Evolutionary conservation across 2,797 vertebrate species (phyloP).

Genomic region (Alectoris magna): DNA sequence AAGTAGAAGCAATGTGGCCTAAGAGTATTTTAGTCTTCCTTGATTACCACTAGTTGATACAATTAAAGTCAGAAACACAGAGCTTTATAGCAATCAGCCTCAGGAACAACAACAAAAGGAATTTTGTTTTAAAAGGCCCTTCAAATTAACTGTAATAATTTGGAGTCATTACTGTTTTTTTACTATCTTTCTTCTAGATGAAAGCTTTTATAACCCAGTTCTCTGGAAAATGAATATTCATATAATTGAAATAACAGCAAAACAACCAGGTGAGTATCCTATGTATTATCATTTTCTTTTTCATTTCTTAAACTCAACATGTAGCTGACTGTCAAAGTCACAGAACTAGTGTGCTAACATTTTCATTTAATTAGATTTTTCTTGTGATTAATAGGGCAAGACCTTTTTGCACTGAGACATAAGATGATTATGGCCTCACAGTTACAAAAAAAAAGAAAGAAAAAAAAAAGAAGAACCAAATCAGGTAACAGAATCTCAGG

Average conservation of each 20-base stretch:
- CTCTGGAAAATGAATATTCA: background rate
- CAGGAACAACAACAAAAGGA: background rate
- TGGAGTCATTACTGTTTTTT: background rate
- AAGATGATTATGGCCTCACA: background rate
- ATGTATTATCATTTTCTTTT: background rate
- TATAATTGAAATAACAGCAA: background rate
- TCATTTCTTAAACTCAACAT: background rate
- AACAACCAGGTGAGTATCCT: background rate
- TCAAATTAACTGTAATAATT: background rate
- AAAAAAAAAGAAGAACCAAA: too few relatives aligned
- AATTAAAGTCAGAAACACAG: background rate
- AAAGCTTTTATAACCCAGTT: background rate
- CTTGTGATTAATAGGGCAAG: background rate
- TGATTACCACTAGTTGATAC: background rate
- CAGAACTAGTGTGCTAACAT: background rate
- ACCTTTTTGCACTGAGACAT: background rate
- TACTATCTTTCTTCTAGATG: background rate
- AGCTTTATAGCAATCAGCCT: background rate
- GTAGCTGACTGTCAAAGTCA: background rate
- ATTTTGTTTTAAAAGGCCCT: background rate
- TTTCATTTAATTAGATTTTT: background rate
- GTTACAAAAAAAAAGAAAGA: background rate
- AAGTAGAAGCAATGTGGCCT: background rate
- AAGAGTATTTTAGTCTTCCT: background rate
- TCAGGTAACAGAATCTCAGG: background rate